Evolutionary conservation across 2,113 vertebrate species (phyloP), one percentile per base, ranked within the genome.

Genomic region (Pithys albifrons): DNA sequence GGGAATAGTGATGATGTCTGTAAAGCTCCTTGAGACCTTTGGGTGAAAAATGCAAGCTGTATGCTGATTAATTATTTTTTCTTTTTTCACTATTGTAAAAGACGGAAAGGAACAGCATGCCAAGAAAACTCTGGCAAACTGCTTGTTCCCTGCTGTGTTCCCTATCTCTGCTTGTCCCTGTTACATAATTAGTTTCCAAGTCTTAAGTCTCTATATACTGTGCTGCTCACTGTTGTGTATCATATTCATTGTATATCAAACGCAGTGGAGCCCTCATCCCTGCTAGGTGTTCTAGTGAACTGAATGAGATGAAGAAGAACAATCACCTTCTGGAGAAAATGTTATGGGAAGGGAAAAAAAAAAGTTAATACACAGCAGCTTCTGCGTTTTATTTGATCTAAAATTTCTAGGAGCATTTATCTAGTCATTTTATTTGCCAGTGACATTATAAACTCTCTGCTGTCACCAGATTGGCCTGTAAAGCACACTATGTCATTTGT

Each of bases 361-460:
- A 28, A 39, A 12, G 20, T 59, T 85, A 85, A 55, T 55, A 41
- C 45, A 75, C 16, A 77, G 37, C 29, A 79, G 20, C 52, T 87
- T 92, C 67, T 78, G 37, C 3, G 58, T 89, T 96, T 23, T 89
- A 87, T 91, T 88, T 88, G 84, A 89, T 78, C 37, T 83, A 71
- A 84, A 92, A 66, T 70, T 64, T 92, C 54, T 81, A 49, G 22
- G 39, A 52, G 22, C 49, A 43, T 85, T 82, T 33, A 89, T 79
- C 55, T 45, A 85, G 55, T 33, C 41, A 35, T 43, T 88, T 66
- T 83, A 35, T 83, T 65, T 83, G 35, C 13, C 82, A 67, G 29
- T 88, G 61, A 39, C 66, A 73, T 94, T 92, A 83, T 88, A 96
- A 95, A 91, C 51, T 51, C 37, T 91, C 71, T 81, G 16, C 64